Conservation (phyloP, 2,113 vertebrate species). For the Urocynchramus pylzowi region DNA sequence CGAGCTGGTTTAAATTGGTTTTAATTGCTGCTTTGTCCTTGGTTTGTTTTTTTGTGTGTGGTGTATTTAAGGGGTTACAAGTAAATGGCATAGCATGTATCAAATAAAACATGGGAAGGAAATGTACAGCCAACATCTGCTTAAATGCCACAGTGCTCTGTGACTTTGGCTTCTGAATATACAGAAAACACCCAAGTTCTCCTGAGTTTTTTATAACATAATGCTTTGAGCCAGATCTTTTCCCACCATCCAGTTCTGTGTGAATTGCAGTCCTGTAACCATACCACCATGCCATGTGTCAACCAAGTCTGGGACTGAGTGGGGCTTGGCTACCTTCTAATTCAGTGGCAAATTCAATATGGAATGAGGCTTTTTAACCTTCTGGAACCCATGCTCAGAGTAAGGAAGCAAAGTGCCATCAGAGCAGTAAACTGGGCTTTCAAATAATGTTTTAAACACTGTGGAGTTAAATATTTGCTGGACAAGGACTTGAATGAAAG, state of each 20-base stretch:
- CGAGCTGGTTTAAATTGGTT: too few species aligned
- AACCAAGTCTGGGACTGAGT: accelerated
- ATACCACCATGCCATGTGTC: neutral
- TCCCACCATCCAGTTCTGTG: neutral
- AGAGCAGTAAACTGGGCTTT: neutral
- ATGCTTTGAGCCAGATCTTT: neutral
- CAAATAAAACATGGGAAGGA: neutral
- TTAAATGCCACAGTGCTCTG: neutral
- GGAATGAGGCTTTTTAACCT: neutral
- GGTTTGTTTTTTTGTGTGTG: neutral
- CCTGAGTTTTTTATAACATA: neutral
- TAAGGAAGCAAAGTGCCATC: neutral
- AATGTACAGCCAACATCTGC: neutral
- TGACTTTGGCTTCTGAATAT: neutral
- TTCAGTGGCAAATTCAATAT: neutral
- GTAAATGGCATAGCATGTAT: neutral
- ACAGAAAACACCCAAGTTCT: neutral
- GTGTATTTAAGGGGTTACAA: neutral
- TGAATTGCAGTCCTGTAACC: neutral
- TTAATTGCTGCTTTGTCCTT: slow-evolving; percentile 16
- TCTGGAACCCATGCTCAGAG: neutral
- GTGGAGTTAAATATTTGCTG: neutral
- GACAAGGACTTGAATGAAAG: neutral
- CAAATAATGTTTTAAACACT: neutral
- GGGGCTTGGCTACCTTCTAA: neutral